These are phyloP conservation scores for Ptiloglossa arizonensis DNA, from an alignment of 1,140 invertebrate genomes.

Conservation along the genomic window DNA sequence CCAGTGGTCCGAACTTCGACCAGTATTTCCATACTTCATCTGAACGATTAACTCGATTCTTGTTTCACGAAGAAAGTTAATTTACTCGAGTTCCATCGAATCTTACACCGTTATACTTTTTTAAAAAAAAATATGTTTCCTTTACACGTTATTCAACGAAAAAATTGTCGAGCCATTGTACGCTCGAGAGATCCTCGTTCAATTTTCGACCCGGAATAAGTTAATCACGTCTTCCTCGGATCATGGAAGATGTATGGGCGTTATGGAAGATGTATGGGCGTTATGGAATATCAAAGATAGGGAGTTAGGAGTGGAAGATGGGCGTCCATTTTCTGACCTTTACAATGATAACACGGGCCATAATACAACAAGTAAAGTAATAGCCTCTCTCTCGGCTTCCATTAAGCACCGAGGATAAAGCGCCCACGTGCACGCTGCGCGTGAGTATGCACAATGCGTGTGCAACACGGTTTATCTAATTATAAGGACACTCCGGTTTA, in stretches of 20 bases:
- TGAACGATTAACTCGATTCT: no score
- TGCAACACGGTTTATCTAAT: conserved; percentile 33
- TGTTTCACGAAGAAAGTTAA: no score
- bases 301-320: not conserved
- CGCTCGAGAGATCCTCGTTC: not conserved
- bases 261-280: not conserved
- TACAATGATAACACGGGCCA: conserved; percentile 29
- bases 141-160: no score
- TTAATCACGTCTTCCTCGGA: not conserved
- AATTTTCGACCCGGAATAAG: not conserved
- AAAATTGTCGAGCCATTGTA: not conserved
- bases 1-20: no score
- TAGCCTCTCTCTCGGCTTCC: conserved; percentile 37
- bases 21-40: no score
- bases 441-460: not conserved
- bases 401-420: conserved; percentile 32
- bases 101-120: no score
- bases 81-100: no score
- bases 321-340: conserved; percentile 33
- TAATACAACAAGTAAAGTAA: conserved; percentile 25
- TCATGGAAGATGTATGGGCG: not conserved
- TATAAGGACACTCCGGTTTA: conserved; percentile 23
- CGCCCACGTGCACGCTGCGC: not conserved
- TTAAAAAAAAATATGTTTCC: no score
- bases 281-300: not conserved